Evolutionary conservation across 2,113 vertebrate species (phyloP).

Genomic region (Zonotrichia leucophrys): DNA sequence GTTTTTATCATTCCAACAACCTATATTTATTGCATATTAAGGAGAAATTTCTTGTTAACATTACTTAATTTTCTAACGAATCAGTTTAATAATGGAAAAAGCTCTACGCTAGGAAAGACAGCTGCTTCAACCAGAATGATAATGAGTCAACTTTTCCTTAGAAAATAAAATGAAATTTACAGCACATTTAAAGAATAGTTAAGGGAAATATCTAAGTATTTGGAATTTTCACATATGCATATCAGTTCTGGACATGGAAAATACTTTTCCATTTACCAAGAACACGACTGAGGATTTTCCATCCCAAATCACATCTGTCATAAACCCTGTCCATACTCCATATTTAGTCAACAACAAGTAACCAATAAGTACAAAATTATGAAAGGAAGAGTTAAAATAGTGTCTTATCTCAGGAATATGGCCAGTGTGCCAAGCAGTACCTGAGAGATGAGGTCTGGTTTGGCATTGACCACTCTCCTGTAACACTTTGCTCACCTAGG

Average conservation of each 20-base stretch:
- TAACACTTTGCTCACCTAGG: neutral
- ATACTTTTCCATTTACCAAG: neutral
- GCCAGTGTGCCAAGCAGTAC: neutral
- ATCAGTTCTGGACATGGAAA: neutral
- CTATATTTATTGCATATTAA: slow-evolving; percentile 69
- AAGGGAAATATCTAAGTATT: neutral
- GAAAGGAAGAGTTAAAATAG: neutral
- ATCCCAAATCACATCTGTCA: neutral
- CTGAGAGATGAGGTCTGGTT: neutral
- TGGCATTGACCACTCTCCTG: neutral
- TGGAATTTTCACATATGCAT: neutral
- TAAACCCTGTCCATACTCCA: neutral
- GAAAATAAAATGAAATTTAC: neutral
- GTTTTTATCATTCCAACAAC: slow-evolving; percentile 68
- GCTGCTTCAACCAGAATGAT: slow-evolving; percentile 25
- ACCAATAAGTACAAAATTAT: neutral
- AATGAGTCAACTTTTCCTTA: neutral
- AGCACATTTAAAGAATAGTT: neutral
- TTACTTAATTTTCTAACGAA: slow-evolving; percentile 51
- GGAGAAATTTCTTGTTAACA: slow-evolving; percentile 63
- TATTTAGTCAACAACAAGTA: neutral
- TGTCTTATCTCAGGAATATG: neutral
- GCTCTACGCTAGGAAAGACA: neutral
- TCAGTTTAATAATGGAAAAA: slow-evolving; percentile 59
- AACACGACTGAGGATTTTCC: neutral